phyloP scores from a whole-genome alignment of 2,888 invertebrate species.

The Synergus itoensis region DNA sequence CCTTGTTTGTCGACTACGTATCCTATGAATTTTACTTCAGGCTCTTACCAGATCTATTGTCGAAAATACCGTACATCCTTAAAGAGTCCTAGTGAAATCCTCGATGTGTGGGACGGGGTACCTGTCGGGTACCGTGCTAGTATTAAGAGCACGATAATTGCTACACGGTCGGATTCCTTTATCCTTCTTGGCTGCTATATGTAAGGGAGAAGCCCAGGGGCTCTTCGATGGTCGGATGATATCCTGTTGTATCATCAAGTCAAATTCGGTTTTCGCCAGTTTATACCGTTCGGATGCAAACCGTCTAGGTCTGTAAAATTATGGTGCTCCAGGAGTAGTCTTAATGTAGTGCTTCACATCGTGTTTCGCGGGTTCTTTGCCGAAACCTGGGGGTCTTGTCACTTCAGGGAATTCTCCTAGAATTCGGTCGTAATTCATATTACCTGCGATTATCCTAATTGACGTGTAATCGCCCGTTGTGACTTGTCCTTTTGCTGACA shows the following conservation, averaged over 20 bases:
- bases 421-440: constrained; percentile 33
- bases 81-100: constrained; percentile 57
- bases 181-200: constrained; percentile 62
- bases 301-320: constrained; percentile 64
- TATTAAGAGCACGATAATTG: constrained; percentile 55
- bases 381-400: constrained; percentile 10
- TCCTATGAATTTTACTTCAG: too few relatives aligned
- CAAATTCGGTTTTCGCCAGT: constrained; percentile 68
- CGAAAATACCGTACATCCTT: constrained; percentile 46
- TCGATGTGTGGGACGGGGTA: constrained; percentile 64
- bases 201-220: constrained; percentile 73
- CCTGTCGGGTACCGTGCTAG: constrained; percentile 60
- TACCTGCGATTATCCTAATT: constrained; percentile 14
- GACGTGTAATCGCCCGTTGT: neutral
- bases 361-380: neutral
- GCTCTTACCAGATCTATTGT: constrained; percentile 57
- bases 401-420: constrained; percentile 33
- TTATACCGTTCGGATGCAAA: constrained; percentile 66
- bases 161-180: too few relatives aligned
- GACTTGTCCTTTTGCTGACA: neutral
- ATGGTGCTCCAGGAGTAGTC: constrained; percentile 68
- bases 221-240: constrained; percentile 75
- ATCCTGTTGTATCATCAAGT: constrained; percentile 68
- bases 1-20: too few relatives aligned
- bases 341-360: constrained; percentile 55